Conservation (phyloP, 2,888 invertebrate species). For the Copidosoma aretas region DNA sequence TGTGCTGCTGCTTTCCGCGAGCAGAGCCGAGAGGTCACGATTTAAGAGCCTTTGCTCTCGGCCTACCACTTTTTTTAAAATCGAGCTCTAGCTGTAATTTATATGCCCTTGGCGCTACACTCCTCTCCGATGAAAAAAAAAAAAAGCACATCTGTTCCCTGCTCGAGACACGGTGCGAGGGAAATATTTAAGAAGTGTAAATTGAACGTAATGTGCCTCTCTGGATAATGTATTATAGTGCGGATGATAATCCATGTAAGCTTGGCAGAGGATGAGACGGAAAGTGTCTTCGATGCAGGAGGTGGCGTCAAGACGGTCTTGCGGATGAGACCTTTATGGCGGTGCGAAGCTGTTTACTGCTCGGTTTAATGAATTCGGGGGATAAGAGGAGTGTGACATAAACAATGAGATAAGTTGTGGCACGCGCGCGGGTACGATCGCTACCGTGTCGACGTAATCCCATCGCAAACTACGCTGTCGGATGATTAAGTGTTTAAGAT, state of each 20-base stretch:
- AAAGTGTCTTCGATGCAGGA: no score
- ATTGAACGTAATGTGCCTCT: conserved; percentile 34
- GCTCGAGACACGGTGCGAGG: conserved; percentile 3
- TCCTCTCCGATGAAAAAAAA: conserved; percentile 29
- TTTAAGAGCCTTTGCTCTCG: conserved; percentile 33
- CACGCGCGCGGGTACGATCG: no score
- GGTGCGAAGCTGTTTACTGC: no score
- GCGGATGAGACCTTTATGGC: no score
- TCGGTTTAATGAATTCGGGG: no score
- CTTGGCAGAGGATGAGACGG: no score
- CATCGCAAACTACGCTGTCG: no score
- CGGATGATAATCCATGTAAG: conserved; percentile 2
- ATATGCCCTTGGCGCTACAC: conserved; percentile 18
- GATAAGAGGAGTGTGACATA: no score
- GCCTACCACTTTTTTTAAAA: conserved; percentile 15
- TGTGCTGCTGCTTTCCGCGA: conserved; percentile 38
- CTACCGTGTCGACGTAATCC: no score
- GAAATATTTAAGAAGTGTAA: conserved; percentile 39
- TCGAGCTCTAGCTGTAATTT: conserved; percentile 24
- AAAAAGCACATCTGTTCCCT: neutral
- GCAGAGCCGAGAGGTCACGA: conserved; percentile 32
- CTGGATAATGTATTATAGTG: conserved; percentile 25
- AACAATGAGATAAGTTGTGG: no score
- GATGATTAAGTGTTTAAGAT: no score
- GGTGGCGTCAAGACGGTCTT: no score